Evolutionary conservation across 2,113 vertebrate species (phyloP).

Genomic region (Maccullochella peelii): DNA sequence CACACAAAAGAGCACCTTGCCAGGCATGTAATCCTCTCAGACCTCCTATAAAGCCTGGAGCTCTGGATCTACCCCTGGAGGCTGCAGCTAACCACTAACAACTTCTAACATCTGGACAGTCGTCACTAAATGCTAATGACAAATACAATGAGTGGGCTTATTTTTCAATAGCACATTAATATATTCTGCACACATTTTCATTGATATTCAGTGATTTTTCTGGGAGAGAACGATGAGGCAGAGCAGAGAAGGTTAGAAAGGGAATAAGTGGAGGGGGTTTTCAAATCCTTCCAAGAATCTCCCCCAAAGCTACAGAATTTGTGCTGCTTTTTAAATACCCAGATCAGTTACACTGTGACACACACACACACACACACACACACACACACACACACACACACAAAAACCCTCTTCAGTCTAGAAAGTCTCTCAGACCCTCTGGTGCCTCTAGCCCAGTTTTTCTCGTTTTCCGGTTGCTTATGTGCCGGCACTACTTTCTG

Average conservation of each 20-base stretch:
- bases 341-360: slow-evolving; percentile 47
- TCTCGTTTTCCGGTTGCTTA: slow-evolving; percentile 17
- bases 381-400: slow-evolving; percentile 12
- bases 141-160: slow-evolving; percentile 36
- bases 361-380: slow-evolving; percentile 9
- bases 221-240: neutral
- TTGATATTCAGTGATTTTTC: slow-evolving; percentile 53
- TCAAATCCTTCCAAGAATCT: slow-evolving; percentile 63
- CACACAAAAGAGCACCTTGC: slow-evolving; percentile 68
- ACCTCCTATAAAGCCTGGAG: slow-evolving; percentile 29
- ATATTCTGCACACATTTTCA: slow-evolving; percentile 39
- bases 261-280: slow-evolving; percentile 42
- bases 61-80: slow-evolving; percentile 28
- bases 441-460: slow-evolving; percentile 16
- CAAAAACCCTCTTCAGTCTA: slow-evolving; percentile 1
- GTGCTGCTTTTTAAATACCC: slow-evolving; percentile 58
- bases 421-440: slow-evolving; percentile 46
- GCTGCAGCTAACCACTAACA: slow-evolving; percentile 15
- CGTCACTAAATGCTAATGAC: slow-evolving; percentile 34
- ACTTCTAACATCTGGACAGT: slow-evolving; percentile 49
- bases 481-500: slow-evolving; percentile 14
- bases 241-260: slow-evolving; percentile 10
- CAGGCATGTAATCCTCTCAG: slow-evolving; percentile 59
- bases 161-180: slow-evolving; percentile 29
- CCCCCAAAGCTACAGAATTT: slow-evolving; percentile 58